Base-by-base conservation (phyloP, 2,113 vertebrate genomes). In the Crotalus tigris region DNA sequence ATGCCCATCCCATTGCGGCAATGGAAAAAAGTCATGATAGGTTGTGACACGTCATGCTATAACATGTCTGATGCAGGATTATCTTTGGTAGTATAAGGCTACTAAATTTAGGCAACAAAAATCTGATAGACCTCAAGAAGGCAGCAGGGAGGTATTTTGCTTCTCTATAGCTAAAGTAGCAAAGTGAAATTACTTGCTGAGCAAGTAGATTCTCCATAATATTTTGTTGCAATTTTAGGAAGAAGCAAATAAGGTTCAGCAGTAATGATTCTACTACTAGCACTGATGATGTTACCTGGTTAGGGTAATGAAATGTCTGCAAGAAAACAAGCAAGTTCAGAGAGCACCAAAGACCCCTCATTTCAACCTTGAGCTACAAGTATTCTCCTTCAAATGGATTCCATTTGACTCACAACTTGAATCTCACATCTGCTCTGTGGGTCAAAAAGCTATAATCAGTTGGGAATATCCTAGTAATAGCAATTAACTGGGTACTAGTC, bases 401-500 rank as follows among this genome's bases (percentile, higher is more conserved):
- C 49, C 46, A 24, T 91, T 3, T 39, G 21, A 54, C 10, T 81
- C 61, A 91, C 4, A 39, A 23, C 49, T 85, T 85, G 10, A 9
- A 51, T n/a, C n/a, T 57, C 11, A 55, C 33, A n/a, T 57, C 17
- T 39, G 8, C 12, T 64, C 9, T 54, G 39, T 55, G 44, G 9
- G 13, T 75, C 61, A 21, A 53, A 51, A 89, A 69, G 19, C 1
- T 23, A 54, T 54, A 33, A 21, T 54, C n/a, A 55, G 51, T 88
- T 15, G 58, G 87, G 11, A 46, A 95, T 96, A 9, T 88, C 49
- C 11, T 91, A n/a, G 29, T 75, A 91, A n/a, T 49, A 15, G 5
- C 21, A 91, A 81, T 75, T 75, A 17, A 75, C 1, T 75, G n/a
- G 64, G 15, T 75, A 44, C 2, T 0, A 39, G 51, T 85, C 49